phyloP scores from a whole-genome alignment of 2,113 vertebrate genomes.

The Menura novaehollandiae region DNA sequence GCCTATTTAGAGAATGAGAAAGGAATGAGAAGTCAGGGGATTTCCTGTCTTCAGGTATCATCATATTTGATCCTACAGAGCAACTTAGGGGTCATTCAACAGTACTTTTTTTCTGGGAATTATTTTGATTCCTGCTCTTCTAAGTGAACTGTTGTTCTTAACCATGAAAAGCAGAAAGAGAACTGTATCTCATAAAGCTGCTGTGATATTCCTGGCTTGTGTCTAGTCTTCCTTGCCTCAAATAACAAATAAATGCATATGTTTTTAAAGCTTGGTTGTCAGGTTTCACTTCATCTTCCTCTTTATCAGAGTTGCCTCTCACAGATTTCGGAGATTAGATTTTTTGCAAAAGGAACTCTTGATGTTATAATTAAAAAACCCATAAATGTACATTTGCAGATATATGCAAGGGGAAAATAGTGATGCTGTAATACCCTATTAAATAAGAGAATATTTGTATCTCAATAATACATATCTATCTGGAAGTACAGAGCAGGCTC shows the following conservation, averaged over 20 bases:
- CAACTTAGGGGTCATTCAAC: neutral
- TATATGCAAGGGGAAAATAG: neutral
- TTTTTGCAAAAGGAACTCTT: neutral
- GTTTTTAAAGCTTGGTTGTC: neutral
- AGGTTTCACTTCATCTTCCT: neutral
- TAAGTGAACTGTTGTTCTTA: neutral
- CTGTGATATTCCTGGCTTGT: neutral
- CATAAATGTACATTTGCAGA: neutral
- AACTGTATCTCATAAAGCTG: neutral
- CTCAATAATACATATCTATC: neutral
- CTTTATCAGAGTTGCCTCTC: neutral
- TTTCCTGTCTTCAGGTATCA: neutral
- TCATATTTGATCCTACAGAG: neutral
- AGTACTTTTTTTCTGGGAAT: neutral
- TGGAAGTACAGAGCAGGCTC: neutral
- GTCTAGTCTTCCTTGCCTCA: neutral
- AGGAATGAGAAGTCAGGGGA: neutral
- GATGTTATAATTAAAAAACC: neutral
- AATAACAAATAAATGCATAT: neutral
- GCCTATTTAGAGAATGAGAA: neutral
- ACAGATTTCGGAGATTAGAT: neutral
- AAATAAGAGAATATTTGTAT: neutral
- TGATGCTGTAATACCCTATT: neutral
- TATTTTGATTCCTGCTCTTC: neutral
- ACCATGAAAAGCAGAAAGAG: neutral